Evolutionary conservation across 2,113 vertebrate species (phyloP), one percentile per base, ranked within the genome.

Genomic region (Erinaceus europaeus): DNA sequence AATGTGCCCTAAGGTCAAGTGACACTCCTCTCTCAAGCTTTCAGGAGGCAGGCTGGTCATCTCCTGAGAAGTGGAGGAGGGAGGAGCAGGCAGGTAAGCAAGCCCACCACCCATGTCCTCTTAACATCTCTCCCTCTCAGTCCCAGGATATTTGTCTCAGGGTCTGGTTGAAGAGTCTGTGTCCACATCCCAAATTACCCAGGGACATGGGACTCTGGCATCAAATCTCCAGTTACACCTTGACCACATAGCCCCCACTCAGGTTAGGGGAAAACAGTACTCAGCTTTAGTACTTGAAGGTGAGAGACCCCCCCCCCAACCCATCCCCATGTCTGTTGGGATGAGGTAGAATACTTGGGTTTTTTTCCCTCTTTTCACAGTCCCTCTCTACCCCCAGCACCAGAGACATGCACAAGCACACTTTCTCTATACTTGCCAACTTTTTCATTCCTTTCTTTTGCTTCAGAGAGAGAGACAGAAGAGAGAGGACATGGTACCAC

Each of bases 1-100:
- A 93, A 95, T 95, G 90, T 59, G 74, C 84, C 93, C 84, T 50
- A 59, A 91, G 93, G 90, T 93, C 89, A 89, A 89, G 50, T 74
- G 90, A 94, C 88, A 75, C 79, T 78, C 74, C 68, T 85, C 27
- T 55, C 73, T 44, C 12, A 1, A 69, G 46, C 64, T 57, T 76
- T 87, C 62, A 75, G 79, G 57, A 91, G 68, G 86, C 79, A 79
- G 85, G 57, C 81, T 75, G 84, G 50, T 17, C 15, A 73, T 40
- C 72, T 36, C 65, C 62, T n/a, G n/a, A n/a, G n/a, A n/a, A n/a
- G n/a, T n/a, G 23, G 34, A 36, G 27, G 32, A 25, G 27, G 23
- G 52, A 61, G 4, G 18, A 52, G 36, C 9, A 7, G 86, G 55
- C 50, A 67, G 82, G 79, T 59, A 40, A 74, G 46, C 62, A 17